Percentiles rank a stretch among this genome's conserved stretches.
phyloP scores from a whole-genome alignment of 2,113 vertebrate genomes.

The Polypterus bichir region DNA sequence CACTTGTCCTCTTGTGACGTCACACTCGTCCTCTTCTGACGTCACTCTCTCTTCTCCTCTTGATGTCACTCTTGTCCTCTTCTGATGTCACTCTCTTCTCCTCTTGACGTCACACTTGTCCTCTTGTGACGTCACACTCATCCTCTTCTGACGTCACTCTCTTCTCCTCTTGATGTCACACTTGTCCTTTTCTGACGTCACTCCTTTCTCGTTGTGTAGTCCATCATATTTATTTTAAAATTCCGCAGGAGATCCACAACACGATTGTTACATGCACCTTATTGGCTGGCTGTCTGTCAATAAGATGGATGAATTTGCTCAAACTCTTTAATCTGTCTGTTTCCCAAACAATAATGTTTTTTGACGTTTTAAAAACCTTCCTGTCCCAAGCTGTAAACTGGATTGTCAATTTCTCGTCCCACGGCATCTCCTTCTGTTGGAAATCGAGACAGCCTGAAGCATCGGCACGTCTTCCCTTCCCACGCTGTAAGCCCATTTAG shows the following conservation, averaged over 20 bases:
- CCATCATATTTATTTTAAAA: conserved; percentile 14
- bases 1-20: no score
- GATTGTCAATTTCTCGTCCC: no score
- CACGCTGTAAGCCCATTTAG: no score
- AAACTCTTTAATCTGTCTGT: conserved; percentile 40
- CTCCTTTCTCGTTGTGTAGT: not conserved
- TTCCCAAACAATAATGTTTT: conserved; percentile 19
- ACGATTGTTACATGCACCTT: not conserved
- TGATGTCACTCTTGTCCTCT: not conserved
- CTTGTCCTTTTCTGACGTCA: fast-evolving
- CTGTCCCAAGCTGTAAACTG: not conserved
- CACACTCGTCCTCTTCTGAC: no score
- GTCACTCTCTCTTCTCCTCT: not conserved
- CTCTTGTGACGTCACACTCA: not conserved
- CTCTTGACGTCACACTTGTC: not conserved
- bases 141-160: conserved; percentile 1
- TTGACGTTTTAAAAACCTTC: not conserved
- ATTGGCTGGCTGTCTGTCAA: conserved; percentile 14
- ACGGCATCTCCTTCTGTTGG: no score
- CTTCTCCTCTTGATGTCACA: not conserved
- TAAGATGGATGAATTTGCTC: conserved; percentile 50
- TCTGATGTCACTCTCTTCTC: fast-evolving
- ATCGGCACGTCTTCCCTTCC: no score
- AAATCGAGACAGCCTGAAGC: no score
- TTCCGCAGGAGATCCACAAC: conserved; percentile 41